A percentile compares a stretch with the other conserved stretches of the same genome.
Conservation (phyloP, 2,797 vertebrate species). For the Anableps anableps region DNA sequence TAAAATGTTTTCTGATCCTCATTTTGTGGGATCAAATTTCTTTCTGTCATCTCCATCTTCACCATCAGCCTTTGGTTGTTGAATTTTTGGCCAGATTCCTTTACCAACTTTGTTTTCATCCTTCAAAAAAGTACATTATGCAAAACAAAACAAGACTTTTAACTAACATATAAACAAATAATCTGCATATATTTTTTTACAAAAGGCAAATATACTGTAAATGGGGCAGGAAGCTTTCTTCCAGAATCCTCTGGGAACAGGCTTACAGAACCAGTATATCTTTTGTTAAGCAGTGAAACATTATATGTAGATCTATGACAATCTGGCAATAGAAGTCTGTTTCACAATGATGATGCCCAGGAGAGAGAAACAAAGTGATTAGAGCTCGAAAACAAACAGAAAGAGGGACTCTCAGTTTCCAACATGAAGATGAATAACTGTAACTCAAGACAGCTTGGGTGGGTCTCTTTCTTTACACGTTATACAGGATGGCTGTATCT, state of each 20-base stretch:
- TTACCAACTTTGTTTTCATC: conserved; percentile 9
- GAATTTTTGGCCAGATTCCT: conserved; percentile 44
- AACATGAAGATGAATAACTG: conserved; percentile 46
- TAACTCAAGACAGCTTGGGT: conserved; percentile 70
- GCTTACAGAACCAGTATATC: conserved; percentile 32
- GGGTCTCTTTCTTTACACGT: conserved; percentile 25
- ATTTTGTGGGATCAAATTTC: conserved; percentile 4
- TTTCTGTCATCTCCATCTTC: conserved; percentile 3
- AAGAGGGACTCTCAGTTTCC: conserved; percentile 68
- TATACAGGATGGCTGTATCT: conserved; percentile 48
- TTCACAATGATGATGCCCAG: conserved; percentile 59
- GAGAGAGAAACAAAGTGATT: conserved; percentile 59
- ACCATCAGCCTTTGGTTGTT: conserved; percentile 27
- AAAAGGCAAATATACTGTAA: conserved; percentile 19
- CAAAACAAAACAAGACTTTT: conserved; percentile 15
- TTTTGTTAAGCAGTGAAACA: conserved; percentile 74
- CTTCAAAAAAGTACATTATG: conserved; percentile 8
- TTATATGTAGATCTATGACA: conserved; percentile 68
- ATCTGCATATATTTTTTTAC: conserved; percentile 7
- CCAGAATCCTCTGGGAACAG: conserved; percentile 48
- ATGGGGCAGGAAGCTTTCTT: conserved; percentile 55
- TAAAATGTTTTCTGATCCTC: neutral
- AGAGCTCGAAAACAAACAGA: conserved; percentile 52
- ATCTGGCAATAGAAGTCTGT: conserved; percentile 53
- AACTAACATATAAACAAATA: conserved; percentile 21